Base-by-base conservation (phyloP, 1,140 invertebrate species). In the Brachionus plicatilis region DNA sequence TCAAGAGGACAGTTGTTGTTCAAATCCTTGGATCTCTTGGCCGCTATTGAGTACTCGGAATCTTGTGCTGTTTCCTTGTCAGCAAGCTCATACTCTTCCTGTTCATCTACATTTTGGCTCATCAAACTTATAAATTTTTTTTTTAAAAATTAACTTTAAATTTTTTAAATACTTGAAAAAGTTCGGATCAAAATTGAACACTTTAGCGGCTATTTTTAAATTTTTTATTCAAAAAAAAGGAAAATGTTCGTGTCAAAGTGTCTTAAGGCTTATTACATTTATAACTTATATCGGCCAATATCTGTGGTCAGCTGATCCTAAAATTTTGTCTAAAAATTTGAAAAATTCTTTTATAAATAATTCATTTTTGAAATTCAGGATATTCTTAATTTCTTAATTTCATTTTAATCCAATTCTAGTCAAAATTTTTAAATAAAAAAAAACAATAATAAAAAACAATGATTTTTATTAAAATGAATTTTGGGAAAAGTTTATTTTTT, bases 31-130 rank as follows among this genome's bases (percentile, higher is more conserved):
- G 37, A 72, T 5, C 17, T 12, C 9, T 43, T 43, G 1, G 37
- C 17, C 37, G 68, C 68, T 72, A 72, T 72, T 20, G 41, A 47
- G 2, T 0, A 17, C 11, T 72, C 68, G 7, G 68, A 72, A 17
- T 11, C 17, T 72, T 41, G 14, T 8, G 33, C 43, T 72, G 8
- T 82, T 27, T 82, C 53, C 24, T 68, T 60, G 20, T 68, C 53
- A 14, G 27, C 41, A 65, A 68, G 53, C 65, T 82, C 79, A 60
- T 65, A 68, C 37, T 82, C 65, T 47, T 82, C 79, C 12, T 60
- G 33, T 68, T 82, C 79, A 82, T 82, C 79, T 60, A 82, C 79
- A 82, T 82, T 82, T 68, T 82, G 79, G 79, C 79, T 82, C 79
- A 82, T 82, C 37, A 68, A 82, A 82, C 79, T 82, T 60, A 17